A percentile compares a stretch with the other conserved stretches of the same genome.
Conservation (phyloP, 35 echinoderm and acorn worm genomes). For the Chiridota heheva region DNA sequence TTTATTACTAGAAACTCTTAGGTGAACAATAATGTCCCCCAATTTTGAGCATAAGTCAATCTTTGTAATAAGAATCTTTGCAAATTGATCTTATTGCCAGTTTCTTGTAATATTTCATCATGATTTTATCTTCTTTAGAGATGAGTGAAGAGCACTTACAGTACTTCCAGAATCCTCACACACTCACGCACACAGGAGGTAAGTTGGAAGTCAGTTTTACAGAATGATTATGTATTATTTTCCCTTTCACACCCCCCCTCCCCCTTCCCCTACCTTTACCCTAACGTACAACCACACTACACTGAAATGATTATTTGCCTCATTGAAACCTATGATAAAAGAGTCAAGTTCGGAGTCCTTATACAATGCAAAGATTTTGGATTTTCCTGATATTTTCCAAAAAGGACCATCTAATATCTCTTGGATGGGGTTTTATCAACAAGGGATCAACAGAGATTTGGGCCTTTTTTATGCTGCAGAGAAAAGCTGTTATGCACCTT, state of each 20-base stretch:
- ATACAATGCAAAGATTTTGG: background rate
- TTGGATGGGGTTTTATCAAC: no score
- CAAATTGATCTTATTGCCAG: no score
- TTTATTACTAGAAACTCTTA: no score
- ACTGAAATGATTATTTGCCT: background rate
- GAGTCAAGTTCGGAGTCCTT: background rate
- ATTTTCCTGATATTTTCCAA: no score
- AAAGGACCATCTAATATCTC: no score
- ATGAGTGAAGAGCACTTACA: constrained; percentile 76
- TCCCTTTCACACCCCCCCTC: background rate
- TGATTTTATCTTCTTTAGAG: constrained; percentile 57
- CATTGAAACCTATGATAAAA: background rate
- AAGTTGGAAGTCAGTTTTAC: background rate
- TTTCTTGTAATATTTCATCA: no score
- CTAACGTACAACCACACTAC: background rate
- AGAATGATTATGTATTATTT: background rate
- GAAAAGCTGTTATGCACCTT: no score
- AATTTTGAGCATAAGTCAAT: no score
- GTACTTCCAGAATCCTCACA: constrained; percentile 63
- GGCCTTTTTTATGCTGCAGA: no score
- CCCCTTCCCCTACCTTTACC: background rate
- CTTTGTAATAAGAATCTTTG: no score
- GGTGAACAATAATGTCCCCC: no score
- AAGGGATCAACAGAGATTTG: no score
- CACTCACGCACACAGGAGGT: constrained; percentile 85